A percentile compares a stretch with the other conserved stretches of the same genome.
phyloP scores from a whole-genome alignment of 1,140 invertebrate genomes.

The Apocrypta bakeri region DNA sequence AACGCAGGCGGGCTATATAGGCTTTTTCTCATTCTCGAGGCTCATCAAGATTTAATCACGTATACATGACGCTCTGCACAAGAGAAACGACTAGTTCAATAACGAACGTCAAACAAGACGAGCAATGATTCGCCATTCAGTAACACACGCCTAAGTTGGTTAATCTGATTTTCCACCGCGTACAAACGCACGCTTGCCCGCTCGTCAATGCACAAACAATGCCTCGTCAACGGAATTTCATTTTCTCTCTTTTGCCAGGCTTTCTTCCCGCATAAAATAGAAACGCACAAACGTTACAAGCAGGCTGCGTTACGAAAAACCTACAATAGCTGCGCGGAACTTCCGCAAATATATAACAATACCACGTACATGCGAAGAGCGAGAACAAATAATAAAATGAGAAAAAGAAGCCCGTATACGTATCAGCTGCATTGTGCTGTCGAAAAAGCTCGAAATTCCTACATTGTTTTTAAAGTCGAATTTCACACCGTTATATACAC shows the following conservation, averaged over 20 bases:
- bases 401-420: too few relatives aligned
- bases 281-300: background rate
- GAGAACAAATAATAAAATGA: background rate
- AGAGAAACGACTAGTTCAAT: too few relatives aligned
- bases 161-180: background rate
- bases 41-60: too few relatives aligned
- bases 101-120: too few relatives aligned
- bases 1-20: too few relatives aligned
- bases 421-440: too few relatives aligned
- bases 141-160: background rate
- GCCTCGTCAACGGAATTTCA: background rate
- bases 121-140: background rate
- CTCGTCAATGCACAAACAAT: constrained; percentile 9
- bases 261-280: background rate
- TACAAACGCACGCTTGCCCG: background rate
- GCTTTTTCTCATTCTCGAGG: too few relatives aligned
- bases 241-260: background rate
- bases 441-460: background rate
- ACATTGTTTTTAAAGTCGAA: background rate
- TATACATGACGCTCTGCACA: too few relatives aligned
- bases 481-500: background rate
- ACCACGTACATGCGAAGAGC: background rate
- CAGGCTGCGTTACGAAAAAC: background rate
- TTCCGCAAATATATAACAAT: background rate
- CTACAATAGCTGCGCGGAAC: constrained; percentile 16